Evolutionary conservation across 2,888 invertebrate species (phyloP).

Genomic region (Nezara viridula): DNA sequence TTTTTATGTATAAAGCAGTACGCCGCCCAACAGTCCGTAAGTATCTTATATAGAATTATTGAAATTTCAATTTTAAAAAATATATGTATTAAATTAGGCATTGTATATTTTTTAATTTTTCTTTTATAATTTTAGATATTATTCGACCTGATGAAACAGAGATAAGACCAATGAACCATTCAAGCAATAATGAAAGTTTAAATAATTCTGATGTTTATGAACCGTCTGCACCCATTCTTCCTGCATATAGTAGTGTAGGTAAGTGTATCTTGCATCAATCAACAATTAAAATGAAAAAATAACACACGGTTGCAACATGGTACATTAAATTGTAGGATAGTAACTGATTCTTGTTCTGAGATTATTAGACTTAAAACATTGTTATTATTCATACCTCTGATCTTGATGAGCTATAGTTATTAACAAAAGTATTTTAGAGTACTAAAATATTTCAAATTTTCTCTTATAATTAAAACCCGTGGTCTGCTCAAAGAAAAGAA

Average conservation of each 20-base stretch:
- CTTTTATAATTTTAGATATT: background rate
- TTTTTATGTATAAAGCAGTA: constrained; percentile 16
- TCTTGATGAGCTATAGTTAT: no score
- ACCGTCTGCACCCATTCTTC: constrained; percentile 28
- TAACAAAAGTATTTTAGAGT: no score
- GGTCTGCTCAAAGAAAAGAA: no score
- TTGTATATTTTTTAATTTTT: background rate
- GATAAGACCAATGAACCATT: background rate
- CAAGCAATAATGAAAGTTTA: background rate
- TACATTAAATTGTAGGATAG: no score
- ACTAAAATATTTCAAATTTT: no score
- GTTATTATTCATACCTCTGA: no score
- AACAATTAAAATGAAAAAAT: background rate
- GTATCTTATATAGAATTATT: background rate
- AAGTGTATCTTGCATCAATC: background rate
- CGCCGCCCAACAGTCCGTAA: constrained; percentile 14
- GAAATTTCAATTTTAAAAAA: no score
- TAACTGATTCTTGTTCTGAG: no score
- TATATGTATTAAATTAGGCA: background rate
- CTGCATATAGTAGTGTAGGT: background rate
- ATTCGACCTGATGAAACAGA: background rate
- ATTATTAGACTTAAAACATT: no score
- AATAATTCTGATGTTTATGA: constrained; percentile 39
- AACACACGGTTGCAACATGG: background rate
- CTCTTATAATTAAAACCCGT: no score